These are phyloP conservation scores for Serrognathus titanus DNA, from an alignment of 2,888 invertebrate species.

Conservation along the genomic window DNA sequence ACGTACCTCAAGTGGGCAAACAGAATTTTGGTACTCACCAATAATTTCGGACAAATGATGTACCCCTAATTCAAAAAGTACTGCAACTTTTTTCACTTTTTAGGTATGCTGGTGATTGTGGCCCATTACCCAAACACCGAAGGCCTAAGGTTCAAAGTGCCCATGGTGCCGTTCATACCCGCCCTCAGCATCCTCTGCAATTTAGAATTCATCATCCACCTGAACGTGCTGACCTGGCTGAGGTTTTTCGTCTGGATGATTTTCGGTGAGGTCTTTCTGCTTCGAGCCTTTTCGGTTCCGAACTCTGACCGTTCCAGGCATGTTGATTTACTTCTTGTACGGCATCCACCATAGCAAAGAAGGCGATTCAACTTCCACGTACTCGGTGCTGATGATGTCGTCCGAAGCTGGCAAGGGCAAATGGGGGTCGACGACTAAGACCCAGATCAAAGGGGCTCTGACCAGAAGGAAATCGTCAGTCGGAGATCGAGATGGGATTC, in stretches of 20 bases:
- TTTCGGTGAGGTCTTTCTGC: constrained; percentile 57
- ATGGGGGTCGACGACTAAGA: constrained; percentile 57
- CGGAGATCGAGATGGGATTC: constrained; percentile 46
- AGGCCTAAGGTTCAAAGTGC: constrained; percentile 73
- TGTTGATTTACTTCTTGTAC: constrained; percentile 79
- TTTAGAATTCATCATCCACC: constrained; percentile 77
- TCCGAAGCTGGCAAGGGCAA: constrained; percentile 60
- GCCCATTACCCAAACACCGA: constrained; percentile 70
- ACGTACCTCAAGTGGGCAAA: too few relatives aligned
- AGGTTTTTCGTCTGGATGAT: constrained; percentile 85
- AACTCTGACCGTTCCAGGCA: constrained; percentile 51
- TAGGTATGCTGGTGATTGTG: constrained; percentile 66
- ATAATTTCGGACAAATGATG: too few relatives aligned
- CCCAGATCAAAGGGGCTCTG: constrained; percentile 42
- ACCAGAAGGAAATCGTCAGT: constrained; percentile 42
- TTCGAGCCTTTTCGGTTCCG: not conserved
- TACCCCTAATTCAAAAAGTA: too few relatives aligned
- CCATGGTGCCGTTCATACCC: constrained; percentile 75
- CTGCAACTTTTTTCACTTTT: not conserved
- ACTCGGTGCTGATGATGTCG: constrained; percentile 64
- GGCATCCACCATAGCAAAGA: constrained; percentile 84
- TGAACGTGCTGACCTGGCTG: constrained; percentile 78
- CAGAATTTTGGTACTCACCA: too few relatives aligned
- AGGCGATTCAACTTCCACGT: constrained; percentile 59
- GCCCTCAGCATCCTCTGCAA: constrained; percentile 78